phyloP scores from a whole-genome alignment of 2,888 invertebrate species.

The Drosophila neonasuta region DNA sequence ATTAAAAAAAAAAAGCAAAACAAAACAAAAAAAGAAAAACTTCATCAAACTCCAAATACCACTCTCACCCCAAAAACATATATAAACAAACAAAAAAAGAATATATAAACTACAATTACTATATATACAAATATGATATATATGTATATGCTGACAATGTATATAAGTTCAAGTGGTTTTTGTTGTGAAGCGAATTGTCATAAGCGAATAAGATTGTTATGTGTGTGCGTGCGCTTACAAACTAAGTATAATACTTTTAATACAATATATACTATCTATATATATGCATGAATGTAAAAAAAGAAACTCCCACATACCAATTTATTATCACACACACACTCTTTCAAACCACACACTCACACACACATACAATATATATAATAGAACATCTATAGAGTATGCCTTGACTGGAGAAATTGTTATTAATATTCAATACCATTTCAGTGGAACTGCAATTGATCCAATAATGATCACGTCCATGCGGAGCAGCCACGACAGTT shows the following conservation, averaged over 20 bases:
- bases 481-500: constrained; percentile 23
- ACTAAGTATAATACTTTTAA: constrained; percentile 35
- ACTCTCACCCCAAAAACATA: constrained; percentile 27
- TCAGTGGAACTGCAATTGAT: constrained; percentile 52
- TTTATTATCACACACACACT: constrained; percentile 17
- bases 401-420: constrained; percentile 12
- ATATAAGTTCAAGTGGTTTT: constrained; percentile 54
- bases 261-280: constrained; percentile 23
- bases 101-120: constrained; percentile 23
- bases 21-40: constrained; percentile 13
- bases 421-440: constrained; percentile 56
- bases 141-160: constrained; percentile 36
- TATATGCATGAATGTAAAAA: constrained; percentile 39
- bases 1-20: constrained; percentile 22
- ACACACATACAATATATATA: constrained; percentile 33
- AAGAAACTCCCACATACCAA: constrained; percentile 35
- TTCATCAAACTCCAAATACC: constrained; percentile 35
- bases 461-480: constrained; percentile 30
- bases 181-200: constrained; percentile 34
- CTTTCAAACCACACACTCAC: constrained; percentile 22
- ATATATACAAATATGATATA: constrained; percentile 34
- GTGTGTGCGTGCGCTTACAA: constrained; percentile 45
- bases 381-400: constrained; percentile 27
- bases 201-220: constrained; percentile 46
- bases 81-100: constrained; percentile 22